These are phyloP conservation scores for Idaea dimidiata DNA, from an alignment of 2,888 invertebrate genomes.

Conservation along the genomic window DNA sequence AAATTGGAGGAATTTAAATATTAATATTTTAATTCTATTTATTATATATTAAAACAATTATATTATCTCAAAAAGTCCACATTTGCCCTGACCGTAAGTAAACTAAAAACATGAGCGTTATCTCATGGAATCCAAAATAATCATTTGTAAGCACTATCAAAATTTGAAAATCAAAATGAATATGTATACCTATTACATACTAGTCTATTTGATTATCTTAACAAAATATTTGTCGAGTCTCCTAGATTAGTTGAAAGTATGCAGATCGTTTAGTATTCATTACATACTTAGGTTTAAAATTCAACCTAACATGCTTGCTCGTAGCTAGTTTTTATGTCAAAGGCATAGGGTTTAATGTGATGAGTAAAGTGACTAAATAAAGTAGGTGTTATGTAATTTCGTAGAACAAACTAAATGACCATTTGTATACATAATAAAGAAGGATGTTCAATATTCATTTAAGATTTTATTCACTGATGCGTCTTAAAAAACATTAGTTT, in stretches of 20 bases:
- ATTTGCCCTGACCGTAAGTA: no score
- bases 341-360: not conserved
- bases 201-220: not conserved
- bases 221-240: not conserved
- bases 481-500: no score
- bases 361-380: not conserved
- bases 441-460: not conserved
- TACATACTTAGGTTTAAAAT: not conserved
- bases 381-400: not conserved
- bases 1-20: no score
- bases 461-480: no score
- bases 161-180: no score
- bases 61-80: no score
- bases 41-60: no score
- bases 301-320: not conserved
- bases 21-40: no score
- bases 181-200: not conserved
- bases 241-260: not conserved
- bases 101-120: no score
- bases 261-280: not conserved
- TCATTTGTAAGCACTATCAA: no score
- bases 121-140: no score
- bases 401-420: not conserved
- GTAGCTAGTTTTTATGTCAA: not conserved
- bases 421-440: not conserved